Evolutionary conservation across 2,797 vertebrate species (phyloP).

Genomic region (Oryzias dopingdopingensis): DNA sequence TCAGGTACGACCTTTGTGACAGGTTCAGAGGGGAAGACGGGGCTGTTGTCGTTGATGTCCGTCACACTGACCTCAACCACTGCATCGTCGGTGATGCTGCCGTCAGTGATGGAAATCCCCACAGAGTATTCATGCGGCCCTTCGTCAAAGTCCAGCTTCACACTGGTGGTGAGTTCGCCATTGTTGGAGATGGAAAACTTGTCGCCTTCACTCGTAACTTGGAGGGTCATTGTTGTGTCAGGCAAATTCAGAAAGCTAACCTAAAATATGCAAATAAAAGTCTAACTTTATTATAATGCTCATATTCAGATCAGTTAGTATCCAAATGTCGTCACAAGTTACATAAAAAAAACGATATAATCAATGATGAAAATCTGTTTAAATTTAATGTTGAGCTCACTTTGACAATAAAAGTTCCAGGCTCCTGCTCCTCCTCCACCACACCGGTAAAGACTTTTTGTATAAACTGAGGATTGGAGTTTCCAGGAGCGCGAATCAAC

Average conservation of each 20-base stretch:
- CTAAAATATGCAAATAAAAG: slow-evolving; percentile 37
- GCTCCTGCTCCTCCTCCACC: slow-evolving; percentile 68
- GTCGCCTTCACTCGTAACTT: slow-evolving; percentile 51
- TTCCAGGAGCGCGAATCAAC: slow-evolving; percentile 65
- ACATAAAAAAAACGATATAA: too few relatives aligned
- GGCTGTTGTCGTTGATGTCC: slow-evolving; percentile 80
- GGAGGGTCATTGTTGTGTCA: slow-evolving; percentile 29
- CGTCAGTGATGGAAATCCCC: slow-evolving; percentile 73
- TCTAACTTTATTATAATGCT: not conserved
- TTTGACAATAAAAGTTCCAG: slow-evolving; percentile 52
- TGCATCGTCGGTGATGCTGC: slow-evolving; percentile 52
- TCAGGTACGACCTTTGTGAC: slow-evolving; percentile 46
- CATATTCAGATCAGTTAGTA: too few relatives aligned
- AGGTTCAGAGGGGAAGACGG: slow-evolving; percentile 54
- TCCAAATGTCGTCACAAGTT: too few relatives aligned
- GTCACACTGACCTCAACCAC: slow-evolving; percentile 66
- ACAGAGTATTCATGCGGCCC: slow-evolving; percentile 65
- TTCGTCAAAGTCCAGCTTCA: slow-evolving; percentile 74
- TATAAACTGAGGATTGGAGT: slow-evolving; percentile 72
- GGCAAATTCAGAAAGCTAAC: slow-evolving; percentile 24
- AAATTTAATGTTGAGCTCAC: slow-evolving; percentile 45
- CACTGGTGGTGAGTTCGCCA: slow-evolving; percentile 63
- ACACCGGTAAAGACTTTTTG: slow-evolving; percentile 52
- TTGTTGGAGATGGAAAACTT: slow-evolving; percentile 60
- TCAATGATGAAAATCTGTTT: too few relatives aligned